Evolutionary conservation across 2,113 vertebrate genomes (phyloP).

Genomic region (Sisor rabdophorus): DNA sequence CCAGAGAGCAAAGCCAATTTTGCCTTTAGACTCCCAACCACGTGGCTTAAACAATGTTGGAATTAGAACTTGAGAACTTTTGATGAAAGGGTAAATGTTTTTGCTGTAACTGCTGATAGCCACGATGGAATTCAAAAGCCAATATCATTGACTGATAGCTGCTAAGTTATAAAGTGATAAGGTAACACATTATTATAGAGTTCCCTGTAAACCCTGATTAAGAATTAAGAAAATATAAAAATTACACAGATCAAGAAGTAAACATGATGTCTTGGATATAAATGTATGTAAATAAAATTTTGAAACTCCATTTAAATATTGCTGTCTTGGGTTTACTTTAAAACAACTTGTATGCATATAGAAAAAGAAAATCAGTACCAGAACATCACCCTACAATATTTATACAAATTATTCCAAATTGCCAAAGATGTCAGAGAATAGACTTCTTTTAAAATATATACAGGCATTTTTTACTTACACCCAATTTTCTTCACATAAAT

Average conservation of each 20-base stretch:
- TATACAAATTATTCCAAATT: not conserved
- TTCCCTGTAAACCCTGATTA: not conserved
- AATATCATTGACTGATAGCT: not conserved
- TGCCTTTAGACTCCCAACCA: not conserved
- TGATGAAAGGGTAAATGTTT: not conserved
- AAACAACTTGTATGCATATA: no score
- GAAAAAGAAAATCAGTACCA: not conserved
- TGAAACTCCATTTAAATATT: no score
- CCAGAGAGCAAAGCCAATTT: not conserved
- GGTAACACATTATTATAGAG: not conserved
- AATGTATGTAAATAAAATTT: no score
- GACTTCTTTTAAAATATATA: conserved; percentile 14
- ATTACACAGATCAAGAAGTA: not conserved
- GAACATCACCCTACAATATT: not conserved
- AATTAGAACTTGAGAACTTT: not conserved
- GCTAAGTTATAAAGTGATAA: not conserved
- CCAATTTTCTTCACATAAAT: not conserved
- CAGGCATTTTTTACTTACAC: conserved; percentile 23
- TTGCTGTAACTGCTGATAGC: not conserved
- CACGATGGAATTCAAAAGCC: not conserved
- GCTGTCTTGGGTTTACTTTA: no score
- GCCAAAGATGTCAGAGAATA: conserved; percentile 13
- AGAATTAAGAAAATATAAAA: not conserved
- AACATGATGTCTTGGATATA: not conserved
- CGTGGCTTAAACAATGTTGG: not conserved